These are phyloP conservation scores for Pseudochirops cupreus DNA, from an alignment of 2,797 vertebrate species.

Conservation along the genomic window DNA sequence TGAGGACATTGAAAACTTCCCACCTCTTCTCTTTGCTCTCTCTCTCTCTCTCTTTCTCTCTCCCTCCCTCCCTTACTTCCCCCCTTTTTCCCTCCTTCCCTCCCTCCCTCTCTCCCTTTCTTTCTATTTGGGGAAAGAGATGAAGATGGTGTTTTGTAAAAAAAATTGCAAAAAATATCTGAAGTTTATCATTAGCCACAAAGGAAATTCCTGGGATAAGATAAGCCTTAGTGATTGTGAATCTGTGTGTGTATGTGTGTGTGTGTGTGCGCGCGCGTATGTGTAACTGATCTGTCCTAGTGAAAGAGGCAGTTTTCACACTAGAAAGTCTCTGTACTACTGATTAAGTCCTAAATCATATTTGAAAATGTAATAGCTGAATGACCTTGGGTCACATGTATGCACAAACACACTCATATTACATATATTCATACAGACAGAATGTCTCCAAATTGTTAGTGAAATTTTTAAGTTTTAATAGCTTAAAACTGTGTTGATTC, in stretches of 20 bases:
- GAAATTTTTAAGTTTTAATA: not conserved
- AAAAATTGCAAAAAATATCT: not conserved
- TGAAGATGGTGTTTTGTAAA: not conserved
- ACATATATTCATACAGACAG: not conserved
- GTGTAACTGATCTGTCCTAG: not conserved
- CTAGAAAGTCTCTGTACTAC: not conserved
- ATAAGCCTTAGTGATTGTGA: not conserved
- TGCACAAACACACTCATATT: not conserved
- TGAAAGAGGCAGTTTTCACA: not conserved
- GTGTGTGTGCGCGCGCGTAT: no score
- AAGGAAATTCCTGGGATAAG: not conserved
- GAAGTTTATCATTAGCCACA: not conserved
- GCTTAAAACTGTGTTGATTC: not conserved
- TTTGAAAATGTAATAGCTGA: not conserved
- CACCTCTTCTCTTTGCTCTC: not conserved
- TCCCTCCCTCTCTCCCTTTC: not conserved
- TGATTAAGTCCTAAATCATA: not conserved
- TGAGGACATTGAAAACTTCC: not conserved
- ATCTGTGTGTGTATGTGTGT: not conserved
- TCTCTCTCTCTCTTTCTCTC: no score
- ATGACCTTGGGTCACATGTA: not conserved
- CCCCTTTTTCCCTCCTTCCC: fast-evolving
- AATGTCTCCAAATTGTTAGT: not conserved
- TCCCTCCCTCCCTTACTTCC: not conserved
- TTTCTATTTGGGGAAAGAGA: not conserved